Evolutionary conservation across 2,113 vertebrate species (phyloP), one percentile per base, ranked within the genome.

Genomic region (Tragelaphus scriptus): DNA sequence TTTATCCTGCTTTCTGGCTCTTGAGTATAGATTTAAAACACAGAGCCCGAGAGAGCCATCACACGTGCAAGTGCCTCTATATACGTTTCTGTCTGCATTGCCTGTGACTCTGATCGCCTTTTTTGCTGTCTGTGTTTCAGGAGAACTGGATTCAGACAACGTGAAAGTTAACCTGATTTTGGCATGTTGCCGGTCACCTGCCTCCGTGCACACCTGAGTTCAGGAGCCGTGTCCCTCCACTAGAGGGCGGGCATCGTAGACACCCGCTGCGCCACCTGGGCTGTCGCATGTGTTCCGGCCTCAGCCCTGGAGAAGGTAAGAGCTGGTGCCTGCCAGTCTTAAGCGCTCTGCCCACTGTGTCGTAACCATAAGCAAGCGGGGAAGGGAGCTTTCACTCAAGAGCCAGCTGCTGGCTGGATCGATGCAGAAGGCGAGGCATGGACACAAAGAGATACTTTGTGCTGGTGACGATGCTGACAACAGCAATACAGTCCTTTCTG

Each of bases 361-460:
- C 7, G 6, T 28, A 56, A 61, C 2, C 23, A 16, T 28, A 36
- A 61, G 1, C 3, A 2, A 44, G 56, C 30, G 0, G 0, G 53
- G 49, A 40, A 53, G 88, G 61, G 44, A 90, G 51, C 53, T 88
- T 86, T 71, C 30, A 12, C 55, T 36, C 55, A 4, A 21, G 93
- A 94, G 94, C 88, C 91, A 71, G 0, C 9, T 26, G 75, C 79
- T 71, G 95, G 51, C 36, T 79, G 11, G 44, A 55, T 1, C 4
- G 44, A 61, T 47, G 79, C 51, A 7, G 36, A 44, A 77, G 82
- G 82, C 5, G 75, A 65, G 56, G 51, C 11, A 5, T 40, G 84
- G 47, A 91, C 91, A 95, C 91, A 96, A 92, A 92, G 95, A 79
- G n/a, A 55, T 2, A 19, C 81, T 90, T 85, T 90, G 0, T 5